Percentiles rank a stretch among this genome's conserved stretches.
phyloP scores from a whole-genome alignment of 2,888 invertebrate genomes.

The Cosmia pyralina region DNA sequence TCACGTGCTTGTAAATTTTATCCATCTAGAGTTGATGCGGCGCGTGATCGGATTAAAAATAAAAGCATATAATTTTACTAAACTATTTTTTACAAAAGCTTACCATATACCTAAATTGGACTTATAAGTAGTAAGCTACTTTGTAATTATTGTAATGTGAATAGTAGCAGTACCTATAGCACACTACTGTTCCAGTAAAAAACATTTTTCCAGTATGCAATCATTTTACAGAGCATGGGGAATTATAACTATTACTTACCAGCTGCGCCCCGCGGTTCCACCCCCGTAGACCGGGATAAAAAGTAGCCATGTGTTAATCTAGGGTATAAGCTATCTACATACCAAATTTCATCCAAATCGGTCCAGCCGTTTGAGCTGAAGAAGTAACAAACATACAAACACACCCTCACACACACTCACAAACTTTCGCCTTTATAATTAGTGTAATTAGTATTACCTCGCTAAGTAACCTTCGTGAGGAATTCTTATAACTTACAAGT shows the following conservation, averaged over 20 bases:
- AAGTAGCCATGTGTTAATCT: too few species aligned
- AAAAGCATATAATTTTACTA: neutral
- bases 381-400: too few species aligned
- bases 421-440: too few species aligned
- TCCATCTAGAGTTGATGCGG: too few species aligned
- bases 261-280: too few species aligned
- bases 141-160: neutral
- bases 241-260: conserved; percentile 2
- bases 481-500: conserved; percentile 27
- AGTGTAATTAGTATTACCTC: neutral
- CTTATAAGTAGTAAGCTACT: neutral
- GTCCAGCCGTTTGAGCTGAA: too few species aligned
- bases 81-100: too few species aligned
- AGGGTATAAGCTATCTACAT: too few species aligned
- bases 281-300: too few species aligned
- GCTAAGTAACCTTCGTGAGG: conserved; percentile 12
- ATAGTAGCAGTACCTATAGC: neutral
- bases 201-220: neutral
- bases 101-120: neutral
- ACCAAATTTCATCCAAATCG: too few species aligned
- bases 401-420: too few species aligned
- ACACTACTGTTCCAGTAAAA: neutral
- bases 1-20: too few species aligned
- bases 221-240: conserved; percentile 4
- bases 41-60: neutral